A percentile compares a stretch with the other conserved stretches of the same genome.
Evolutionary conservation across 2,797 vertebrate species (phyloP).

Genomic region (Parotocinclus haroldoi): DNA sequence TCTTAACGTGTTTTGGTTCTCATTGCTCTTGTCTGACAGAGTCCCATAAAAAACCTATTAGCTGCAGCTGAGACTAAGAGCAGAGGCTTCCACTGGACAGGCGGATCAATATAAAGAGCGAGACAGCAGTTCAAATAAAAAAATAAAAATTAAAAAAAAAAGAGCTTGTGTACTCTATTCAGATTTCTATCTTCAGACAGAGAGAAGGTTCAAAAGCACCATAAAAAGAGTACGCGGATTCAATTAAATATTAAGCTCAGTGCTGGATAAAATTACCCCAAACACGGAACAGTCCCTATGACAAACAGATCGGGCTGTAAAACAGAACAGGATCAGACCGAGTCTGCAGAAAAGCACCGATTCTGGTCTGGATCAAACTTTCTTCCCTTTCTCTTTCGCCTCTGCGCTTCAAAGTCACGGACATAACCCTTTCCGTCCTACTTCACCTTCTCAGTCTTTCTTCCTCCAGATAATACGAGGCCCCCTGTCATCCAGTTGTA

Average conservation of each 20-base stretch:
- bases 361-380: constrained; percentile 8
- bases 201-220: neutral
- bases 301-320: neutral
- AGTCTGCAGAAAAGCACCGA: constrained; percentile 17
- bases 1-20: constrained; percentile 44
- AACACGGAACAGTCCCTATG: too few relatives aligned
- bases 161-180: constrained; percentile 10
- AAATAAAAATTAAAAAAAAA: constrained; percentile 31
- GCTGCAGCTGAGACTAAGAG: constrained; percentile 57
- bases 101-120: constrained; percentile 39
- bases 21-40: constrained; percentile 59
- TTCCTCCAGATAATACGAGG: constrained; percentile 53
- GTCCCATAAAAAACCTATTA: constrained; percentile 72
- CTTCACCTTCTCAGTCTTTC: constrained; percentile 32
- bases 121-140: constrained; percentile 7
- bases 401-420: constrained; percentile 1
- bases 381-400: constrained; percentile 10
- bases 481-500: constrained; percentile 41
- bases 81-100: constrained; percentile 48
- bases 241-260: neutral
- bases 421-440: constrained; percentile 1
- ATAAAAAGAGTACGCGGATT: too few relatives aligned
- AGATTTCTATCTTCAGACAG: neutral
- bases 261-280: too few relatives aligned
- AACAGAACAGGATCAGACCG: neutral